Percentiles rank a stretch among this genome's conserved stretches.
These are phyloP conservation scores for Nixonia krombeini DNA, from an alignment of 1,140 invertebrate genomes.

Conservation along the genomic window DNA sequence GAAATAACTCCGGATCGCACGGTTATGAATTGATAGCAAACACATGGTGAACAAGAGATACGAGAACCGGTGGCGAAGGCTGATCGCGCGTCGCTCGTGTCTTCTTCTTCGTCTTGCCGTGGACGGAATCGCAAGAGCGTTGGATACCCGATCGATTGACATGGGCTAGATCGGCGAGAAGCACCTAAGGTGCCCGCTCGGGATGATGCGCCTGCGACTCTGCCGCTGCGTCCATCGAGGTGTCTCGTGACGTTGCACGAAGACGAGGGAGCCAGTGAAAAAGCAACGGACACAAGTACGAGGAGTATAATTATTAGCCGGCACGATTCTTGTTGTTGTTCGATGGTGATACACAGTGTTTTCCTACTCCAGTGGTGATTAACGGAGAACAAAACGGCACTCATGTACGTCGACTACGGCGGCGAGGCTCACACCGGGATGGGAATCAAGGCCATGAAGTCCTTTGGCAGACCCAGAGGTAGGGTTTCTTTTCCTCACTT, in stretches of 20 bases:
- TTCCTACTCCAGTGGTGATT: slow-evolving; percentile 57
- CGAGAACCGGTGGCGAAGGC: slow-evolving; percentile 2
- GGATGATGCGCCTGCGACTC: background rate
- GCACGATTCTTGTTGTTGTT: background rate
- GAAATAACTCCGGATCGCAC: slow-evolving; percentile 56
- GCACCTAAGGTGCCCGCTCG: slow-evolving; percentile 16
- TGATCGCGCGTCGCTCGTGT: background rate
- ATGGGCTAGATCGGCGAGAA: slow-evolving; percentile 12
- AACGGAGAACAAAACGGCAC: slow-evolving; percentile 50
- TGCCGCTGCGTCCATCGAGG: background rate
- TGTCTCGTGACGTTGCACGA: no score
- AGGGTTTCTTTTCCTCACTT: slow-evolving; percentile 33
- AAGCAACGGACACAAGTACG: no score
- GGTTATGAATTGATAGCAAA: slow-evolving; percentile 66
- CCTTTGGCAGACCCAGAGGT: slow-evolving; percentile 72
- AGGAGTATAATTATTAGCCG: no score
- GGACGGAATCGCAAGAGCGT: background rate
- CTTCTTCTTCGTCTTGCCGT: no score
- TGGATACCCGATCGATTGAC: background rate
- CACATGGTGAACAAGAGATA: slow-evolving; percentile 59
- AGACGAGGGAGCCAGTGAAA: no score
- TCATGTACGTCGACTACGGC: slow-evolving; percentile 70
- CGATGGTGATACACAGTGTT: slow-evolving; percentile 22
- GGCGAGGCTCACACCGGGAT: slow-evolving; percentile 67
- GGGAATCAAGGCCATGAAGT: slow-evolving; percentile 74